Evolutionary conservation across 2,888 invertebrate genomes (phyloP).

Genomic region (Salticus scenicus): DNA sequence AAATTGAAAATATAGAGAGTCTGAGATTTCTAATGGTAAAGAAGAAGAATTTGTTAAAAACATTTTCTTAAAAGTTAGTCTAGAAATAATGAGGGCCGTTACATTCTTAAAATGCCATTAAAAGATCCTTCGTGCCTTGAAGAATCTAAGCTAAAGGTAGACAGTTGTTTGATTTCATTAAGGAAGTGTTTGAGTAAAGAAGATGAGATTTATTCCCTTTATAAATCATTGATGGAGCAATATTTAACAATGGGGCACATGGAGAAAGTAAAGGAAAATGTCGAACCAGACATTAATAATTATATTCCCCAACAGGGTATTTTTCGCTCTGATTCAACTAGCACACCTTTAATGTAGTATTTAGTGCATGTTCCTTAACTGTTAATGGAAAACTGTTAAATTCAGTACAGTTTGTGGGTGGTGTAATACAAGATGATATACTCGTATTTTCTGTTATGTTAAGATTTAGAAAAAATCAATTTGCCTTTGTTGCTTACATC

Average conservation of each 20-base stretch:
- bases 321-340: not conserved
- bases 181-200: not conserved
- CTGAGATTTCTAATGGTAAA: not conserved
- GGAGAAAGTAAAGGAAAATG: not conserved
- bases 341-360: too few species aligned
- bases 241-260: constrained; percentile 7
- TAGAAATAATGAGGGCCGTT: not conserved
- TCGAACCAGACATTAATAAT: not conserved
- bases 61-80: not conserved
- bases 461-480: not conserved
- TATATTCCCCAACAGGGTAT: constrained; percentile 1
- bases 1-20: too few species aligned
- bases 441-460: not conserved
- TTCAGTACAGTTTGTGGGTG: not conserved
- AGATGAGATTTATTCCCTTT: not conserved
- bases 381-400: not conserved
- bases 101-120: not conserved
- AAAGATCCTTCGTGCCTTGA: not conserved
- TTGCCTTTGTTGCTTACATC: not conserved
- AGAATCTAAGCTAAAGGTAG: not conserved
- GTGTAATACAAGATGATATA: not conserved
- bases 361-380: too few species aligned
- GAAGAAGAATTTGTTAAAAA: not conserved
- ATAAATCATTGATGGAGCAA: not conserved
- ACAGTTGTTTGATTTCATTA: not conserved